These are phyloP conservation scores for Spodoptera littoralis DNA, from an alignment of 2,888 invertebrate genomes.

Conservation along the genomic window DNA sequence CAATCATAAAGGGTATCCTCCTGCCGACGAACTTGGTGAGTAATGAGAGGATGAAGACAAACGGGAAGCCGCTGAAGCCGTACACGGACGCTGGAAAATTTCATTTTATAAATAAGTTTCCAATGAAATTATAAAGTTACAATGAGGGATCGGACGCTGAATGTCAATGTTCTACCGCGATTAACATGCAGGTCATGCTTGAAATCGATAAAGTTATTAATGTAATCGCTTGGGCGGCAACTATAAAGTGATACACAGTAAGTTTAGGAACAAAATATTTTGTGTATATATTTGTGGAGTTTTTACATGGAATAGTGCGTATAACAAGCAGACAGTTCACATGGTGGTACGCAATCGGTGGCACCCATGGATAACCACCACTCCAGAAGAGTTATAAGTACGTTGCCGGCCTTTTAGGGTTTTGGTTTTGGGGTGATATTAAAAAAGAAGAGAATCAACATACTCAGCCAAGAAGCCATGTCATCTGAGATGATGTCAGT, in stretches of 20 bases:
- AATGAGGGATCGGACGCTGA: background rate
- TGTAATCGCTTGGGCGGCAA: background rate
- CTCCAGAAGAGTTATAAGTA: too few relatives aligned
- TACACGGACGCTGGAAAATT: slow-evolving; percentile 36
- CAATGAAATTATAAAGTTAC: slow-evolving; percentile 3
- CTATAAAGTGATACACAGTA: too few relatives aligned
- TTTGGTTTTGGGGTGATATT: too few relatives aligned
- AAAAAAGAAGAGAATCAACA: background rate
- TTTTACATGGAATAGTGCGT: too few relatives aligned
- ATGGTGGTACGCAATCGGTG: too few relatives aligned
- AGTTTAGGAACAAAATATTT: too few relatives aligned
- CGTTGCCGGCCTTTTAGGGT: too few relatives aligned
- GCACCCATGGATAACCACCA: too few relatives aligned
- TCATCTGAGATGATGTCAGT: slow-evolving; percentile 55
- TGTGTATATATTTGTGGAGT: too few relatives aligned
- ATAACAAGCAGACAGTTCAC: too few relatives aligned
- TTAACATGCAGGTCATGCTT: background rate
- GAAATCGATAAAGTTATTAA: background rate
- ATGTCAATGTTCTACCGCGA: background rate
- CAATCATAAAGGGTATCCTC: slow-evolving; percentile 49
- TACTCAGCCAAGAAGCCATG: slow-evolving; percentile 58
- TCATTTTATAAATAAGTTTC: slow-evolving; percentile 2
- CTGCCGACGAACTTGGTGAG: slow-evolving; percentile 52
- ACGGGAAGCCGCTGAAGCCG: slow-evolving; percentile 56
- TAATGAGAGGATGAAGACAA: slow-evolving; percentile 54